Evolutionary conservation across 2,888 invertebrate genomes (phyloP).

Genomic region (Drosophila mimica): DNA sequence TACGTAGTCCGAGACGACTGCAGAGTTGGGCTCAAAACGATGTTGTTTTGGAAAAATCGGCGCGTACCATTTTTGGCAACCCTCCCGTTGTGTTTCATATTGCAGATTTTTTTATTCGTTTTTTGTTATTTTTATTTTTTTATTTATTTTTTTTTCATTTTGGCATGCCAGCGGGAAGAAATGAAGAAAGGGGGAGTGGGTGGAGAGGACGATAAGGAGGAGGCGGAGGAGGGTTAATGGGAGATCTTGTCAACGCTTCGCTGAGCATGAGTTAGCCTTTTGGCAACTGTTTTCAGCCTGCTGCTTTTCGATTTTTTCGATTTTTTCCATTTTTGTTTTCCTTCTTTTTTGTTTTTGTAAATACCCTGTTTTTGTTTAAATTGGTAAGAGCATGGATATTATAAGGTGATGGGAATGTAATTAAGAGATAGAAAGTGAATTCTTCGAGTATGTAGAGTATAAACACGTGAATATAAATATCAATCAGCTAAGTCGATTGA

Average conservation of each 20-base stretch:
- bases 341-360: neutral
- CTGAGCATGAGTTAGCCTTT: constrained; percentile 55
- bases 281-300: constrained; percentile 40
- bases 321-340: constrained; percentile 9
- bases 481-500: neutral
- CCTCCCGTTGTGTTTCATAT: constrained; percentile 80
- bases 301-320: constrained; percentile 10
- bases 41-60: constrained; percentile 66
- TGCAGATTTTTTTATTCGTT: constrained; percentile 35
- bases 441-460: neutral
- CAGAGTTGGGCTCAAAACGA: constrained; percentile 40
- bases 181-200: neutral
- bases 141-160: constrained; percentile 15
- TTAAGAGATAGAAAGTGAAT: neutral
- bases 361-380: constrained; percentile 1
- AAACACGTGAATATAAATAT: neutral
- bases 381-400: neutral
- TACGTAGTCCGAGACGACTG: constrained; percentile 43
- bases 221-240: constrained; percentile 14
- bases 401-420: neutral
- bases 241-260: constrained; percentile 76
- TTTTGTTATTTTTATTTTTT: neutral
- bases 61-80: constrained; percentile 78
- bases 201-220: neutral
- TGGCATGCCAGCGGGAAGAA: constrained; percentile 20